Evolutionary conservation across 2,797 vertebrate genomes (phyloP).

Genomic region (Mormyrops attenuatus): DNA sequence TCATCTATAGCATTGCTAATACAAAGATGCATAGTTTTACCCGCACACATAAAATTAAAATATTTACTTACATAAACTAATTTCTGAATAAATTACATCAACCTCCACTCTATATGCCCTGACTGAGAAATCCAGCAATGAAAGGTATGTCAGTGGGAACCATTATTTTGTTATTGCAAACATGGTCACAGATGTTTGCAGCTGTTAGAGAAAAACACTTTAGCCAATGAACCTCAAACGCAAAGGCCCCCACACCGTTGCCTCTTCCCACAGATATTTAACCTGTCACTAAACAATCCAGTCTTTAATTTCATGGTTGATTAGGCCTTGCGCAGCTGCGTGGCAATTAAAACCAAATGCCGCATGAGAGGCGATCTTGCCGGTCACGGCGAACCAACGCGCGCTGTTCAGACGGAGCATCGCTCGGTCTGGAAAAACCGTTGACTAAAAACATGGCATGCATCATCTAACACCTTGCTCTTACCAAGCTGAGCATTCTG

Average conservation of each 20-base stretch:
- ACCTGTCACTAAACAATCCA: slow-evolving; percentile 9
- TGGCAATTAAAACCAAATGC: neutral
- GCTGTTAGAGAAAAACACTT: slow-evolving; percentile 5
- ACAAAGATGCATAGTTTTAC: neutral
- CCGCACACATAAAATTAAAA: neutral
- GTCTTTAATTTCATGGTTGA: slow-evolving; percentile 14
- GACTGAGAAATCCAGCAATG: neutral
- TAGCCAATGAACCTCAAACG: neutral
- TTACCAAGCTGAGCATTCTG: neutral
- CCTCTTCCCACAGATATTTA: neutral
- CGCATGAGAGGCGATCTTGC: neutral
- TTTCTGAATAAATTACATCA: neutral
- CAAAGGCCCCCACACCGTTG: neutral
- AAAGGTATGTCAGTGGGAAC: neutral
- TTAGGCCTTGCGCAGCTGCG: neutral
- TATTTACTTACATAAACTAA: neutral
- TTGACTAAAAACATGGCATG: neutral
- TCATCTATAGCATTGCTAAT: neutral
- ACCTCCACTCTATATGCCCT: neutral
- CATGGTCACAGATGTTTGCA: slow-evolving; percentile 3
- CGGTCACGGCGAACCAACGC: neutral
- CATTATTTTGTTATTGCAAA: slow-evolving; percentile 8
- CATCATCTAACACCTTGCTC: neutral
- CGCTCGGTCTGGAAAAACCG: neutral
- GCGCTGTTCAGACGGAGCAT: neutral